Conservation (phyloP, 2,888 invertebrate genomes). For the Teleiodes luculella region DNA sequence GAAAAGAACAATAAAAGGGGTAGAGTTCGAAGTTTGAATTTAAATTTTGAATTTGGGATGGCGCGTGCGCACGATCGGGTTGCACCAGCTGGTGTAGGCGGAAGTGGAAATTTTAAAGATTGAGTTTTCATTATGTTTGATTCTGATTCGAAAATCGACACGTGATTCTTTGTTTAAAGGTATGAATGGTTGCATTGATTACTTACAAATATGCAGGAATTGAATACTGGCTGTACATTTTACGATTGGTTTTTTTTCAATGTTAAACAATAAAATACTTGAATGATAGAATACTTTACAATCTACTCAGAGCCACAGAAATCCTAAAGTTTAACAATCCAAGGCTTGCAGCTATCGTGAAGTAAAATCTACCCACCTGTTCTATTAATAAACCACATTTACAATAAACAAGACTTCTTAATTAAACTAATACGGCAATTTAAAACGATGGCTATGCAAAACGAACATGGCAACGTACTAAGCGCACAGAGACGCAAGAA, state of each 20-base stretch:
- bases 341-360: neutral
- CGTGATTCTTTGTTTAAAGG: neutral
- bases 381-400: constrained; percentile 17
- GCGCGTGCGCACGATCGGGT: constrained; percentile 42
- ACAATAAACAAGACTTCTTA: constrained; percentile 28
- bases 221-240: too few relatives aligned
- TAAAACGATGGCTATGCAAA: constrained; percentile 23
- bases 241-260: too few relatives aligned
- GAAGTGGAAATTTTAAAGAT: constrained; percentile 6
- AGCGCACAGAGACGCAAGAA: constrained; percentile 18
- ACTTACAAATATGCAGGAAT: neutral
- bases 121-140: constrained; percentile 1
- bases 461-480: constrained; percentile 14
- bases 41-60: constrained; percentile 35
- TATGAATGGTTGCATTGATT: neutral
- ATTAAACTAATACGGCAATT: constrained; percentile 31
- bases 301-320: neutral
- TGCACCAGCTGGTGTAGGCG: constrained; percentile 36
- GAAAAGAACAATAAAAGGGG: constrained; percentile 38
- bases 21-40: constrained; percentile 35
- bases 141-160: neutral
- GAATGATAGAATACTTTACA: neutral
- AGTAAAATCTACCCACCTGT: constrained; percentile 5
- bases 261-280: neutral
- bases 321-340: neutral